Base-by-base conservation (phyloP, 2,113 vertebrate genomes). In the Tonatia bakeri region DNA sequence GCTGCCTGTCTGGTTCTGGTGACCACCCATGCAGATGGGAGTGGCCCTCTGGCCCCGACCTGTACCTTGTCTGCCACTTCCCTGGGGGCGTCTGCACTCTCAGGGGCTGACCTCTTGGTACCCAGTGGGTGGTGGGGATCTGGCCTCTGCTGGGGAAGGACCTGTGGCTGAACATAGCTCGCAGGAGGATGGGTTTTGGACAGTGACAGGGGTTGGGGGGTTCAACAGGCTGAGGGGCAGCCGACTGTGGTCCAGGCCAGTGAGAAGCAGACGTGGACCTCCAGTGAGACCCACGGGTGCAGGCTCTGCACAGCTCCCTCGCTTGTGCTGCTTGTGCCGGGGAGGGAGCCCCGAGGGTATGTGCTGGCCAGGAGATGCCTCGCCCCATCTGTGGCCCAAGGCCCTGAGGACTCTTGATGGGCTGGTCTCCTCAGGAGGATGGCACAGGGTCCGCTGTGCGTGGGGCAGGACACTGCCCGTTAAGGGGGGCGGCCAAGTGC, bases 1-100 rank as follows among this genome's bases (percentile, higher is more conserved):
- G 98, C 97, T 97, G 96, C 40, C 93, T 8, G 3, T 61, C 75
- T 40, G 65, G 16, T 64, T n/a, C 24, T 26, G 9, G 67, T 43
- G 3, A 50, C 20, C 1, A 8, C 24, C 7, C 0, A 40, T 7
- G 11, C 9, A 6, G 45, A 9, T 17, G 20, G 15, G 33, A 3
- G 33, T 10, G 43, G 75, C 43, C 38, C 2, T n/a, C 28, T 5
- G 9, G 45, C 64, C 73, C n/a, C 64, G 20, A 59, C n/a, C 24
- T 31, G 6, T 10, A 13, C 50, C n/a, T 43, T 26, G 17, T n/a
- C 73, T 24, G 40, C 31, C 19, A 6, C 56, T 70, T 54, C 28
- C 31, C n/a, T 19, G 20, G 20, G 20, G 33, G n/a, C 6, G 3
- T 20, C 67, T 38, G 59, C 43, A 7, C 13, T 24, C 40, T 69